Base-by-base conservation (phyloP, 2,888 invertebrate species). In the Anaspis maculata region DNA sequence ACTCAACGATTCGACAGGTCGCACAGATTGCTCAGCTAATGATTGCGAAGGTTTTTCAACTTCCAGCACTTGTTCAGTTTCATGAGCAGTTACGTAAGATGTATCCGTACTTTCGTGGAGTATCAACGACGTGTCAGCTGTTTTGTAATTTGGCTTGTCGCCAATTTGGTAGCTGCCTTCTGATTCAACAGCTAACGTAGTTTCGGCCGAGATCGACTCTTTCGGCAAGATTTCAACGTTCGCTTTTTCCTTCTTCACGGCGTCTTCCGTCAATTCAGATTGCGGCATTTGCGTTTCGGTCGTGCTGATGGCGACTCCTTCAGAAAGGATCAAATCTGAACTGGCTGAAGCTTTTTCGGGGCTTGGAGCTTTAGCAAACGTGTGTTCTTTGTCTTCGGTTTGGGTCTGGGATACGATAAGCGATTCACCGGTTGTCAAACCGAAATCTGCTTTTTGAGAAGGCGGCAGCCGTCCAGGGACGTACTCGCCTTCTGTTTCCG, bases 401-500 rank as follows among this genome's bases (percentile, higher is more conserved):
- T 73, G 64, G 39, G 69, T 64, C 56, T 76, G 69, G 12, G 66
- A 64, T 12, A 80, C 65, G 6, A 75, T 57, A 24, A 82, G 56
- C 36, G 77, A 70, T 58, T 82, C 77, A 49, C 72, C 76, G 3
- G 71, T 69, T 3, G 74, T 71, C 32, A 83, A 58, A 44, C 70
- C 69, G 2, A 77, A 43, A 33, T 68, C 68, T 6, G 79, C 83
- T 54, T 68, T 71, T 66, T 82, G 77, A 38, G 64, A 57, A 7
- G 72, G 69, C 25, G 80, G 80, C 37, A 76, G 44, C 56, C 74
- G 74, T 7, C 73, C 68, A 1, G 72, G 68, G 12, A 72, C 58
- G 40, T 77, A 70, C 13, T 70, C 66, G 2, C 78, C 79, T 69
- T 83, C 83, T 41, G 73, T 72, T 63, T 85, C 85, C 39, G 79